These are phyloP conservation scores for Ammodramus savannarum DNA, from an alignment of 2,113 vertebrate species.

Conservation along the genomic window DNA sequence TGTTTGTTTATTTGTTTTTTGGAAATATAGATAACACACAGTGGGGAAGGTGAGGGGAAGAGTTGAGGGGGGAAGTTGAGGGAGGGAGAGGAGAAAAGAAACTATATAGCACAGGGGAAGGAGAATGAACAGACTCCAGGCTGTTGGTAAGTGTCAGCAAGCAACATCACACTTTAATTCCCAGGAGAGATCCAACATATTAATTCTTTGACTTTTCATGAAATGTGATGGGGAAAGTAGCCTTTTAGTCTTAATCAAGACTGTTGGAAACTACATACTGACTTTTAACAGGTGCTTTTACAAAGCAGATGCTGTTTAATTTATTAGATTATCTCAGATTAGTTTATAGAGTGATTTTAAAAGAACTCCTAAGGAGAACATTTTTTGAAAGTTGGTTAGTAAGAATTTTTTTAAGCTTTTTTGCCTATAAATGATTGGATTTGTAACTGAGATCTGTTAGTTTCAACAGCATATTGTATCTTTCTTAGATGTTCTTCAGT, in stretches of 20 bases:
- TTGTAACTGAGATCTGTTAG: constrained; percentile 22
- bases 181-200: not conserved
- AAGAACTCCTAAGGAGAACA: constrained; percentile 32
- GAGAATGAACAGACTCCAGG: not conserved
- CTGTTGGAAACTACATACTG: constrained; percentile 1
- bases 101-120: not conserved
- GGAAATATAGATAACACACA: not conserved
- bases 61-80: not conserved
- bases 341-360: constrained; percentile 40
- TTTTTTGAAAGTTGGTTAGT: constrained; percentile 36
- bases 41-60: not conserved
- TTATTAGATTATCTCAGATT: constrained; percentile 15
- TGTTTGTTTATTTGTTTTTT: not conserved
- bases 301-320: constrained; percentile 35
- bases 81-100: not conserved
- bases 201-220: not conserved
- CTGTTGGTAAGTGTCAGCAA: not conserved
- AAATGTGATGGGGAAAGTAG: not conserved
- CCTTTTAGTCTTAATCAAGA: not conserved
- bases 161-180: not conserved
- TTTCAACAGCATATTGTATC: constrained; percentile 20
- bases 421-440: constrained; percentile 40
- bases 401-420: constrained; percentile 33
- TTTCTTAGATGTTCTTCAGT: constrained; percentile 35
- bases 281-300: constrained; percentile 1